These are phyloP conservation scores for Pristiophorus japonicus DNA, from an alignment of 2,113 vertebrate genomes.

Conservation along the genomic window DNA sequence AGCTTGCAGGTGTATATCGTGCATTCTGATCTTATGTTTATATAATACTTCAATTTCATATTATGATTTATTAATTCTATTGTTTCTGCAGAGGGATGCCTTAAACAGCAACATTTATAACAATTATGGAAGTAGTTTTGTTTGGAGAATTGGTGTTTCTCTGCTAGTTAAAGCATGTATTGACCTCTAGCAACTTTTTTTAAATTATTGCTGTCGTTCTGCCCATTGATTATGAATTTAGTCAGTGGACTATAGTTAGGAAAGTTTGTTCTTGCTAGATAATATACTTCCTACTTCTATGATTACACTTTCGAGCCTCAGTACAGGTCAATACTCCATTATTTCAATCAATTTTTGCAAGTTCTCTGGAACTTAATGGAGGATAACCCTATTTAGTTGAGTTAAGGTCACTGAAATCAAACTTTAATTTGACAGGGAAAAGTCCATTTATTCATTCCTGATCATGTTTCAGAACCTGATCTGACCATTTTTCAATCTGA, in stretches of 20 bases:
- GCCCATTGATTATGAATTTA: background rate
- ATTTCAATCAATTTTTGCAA: background rate
- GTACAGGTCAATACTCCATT: background rate
- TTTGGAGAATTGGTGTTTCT: background rate
- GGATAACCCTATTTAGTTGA: background rate
- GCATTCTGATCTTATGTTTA: background rate
- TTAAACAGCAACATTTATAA: background rate
- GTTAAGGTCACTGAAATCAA: background rate
- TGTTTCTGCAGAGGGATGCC: background rate
- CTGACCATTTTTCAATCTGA: background rate
- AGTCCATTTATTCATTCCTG: background rate
- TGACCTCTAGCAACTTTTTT: background rate
- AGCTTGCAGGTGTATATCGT: background rate
- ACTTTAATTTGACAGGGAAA: background rate
- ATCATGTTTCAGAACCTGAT: background rate
- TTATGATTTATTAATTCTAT: background rate
- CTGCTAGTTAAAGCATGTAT: background rate
- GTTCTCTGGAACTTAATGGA: background rate
- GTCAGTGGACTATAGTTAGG: background rate
- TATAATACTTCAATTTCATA: background rate
- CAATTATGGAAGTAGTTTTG: background rate
- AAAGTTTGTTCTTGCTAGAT: background rate
- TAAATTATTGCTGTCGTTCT: background rate
- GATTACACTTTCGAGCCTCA: background rate
- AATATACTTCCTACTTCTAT: background rate